phyloP scores from a whole-genome alignment of 2,888 invertebrate species.

The Scaptomyza flava region DNA sequence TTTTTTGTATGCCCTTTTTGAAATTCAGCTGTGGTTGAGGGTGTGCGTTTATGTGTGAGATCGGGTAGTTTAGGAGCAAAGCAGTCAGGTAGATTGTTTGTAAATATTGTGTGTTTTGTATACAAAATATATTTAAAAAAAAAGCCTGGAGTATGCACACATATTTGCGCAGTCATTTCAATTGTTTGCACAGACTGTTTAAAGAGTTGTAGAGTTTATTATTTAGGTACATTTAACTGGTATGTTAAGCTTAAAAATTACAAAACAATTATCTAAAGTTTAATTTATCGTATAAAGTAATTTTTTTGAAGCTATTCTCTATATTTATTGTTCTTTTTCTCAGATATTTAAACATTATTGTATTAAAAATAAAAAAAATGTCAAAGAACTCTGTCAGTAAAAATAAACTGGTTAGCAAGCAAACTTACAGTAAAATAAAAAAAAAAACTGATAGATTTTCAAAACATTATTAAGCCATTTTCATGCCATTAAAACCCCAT shows the following conservation, averaged over 20 bases:
- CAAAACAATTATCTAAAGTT: too few relatives aligned
- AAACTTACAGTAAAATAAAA: too few relatives aligned
- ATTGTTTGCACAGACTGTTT: conserved; percentile 14
- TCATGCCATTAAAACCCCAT: not conserved
- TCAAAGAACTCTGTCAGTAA: not conserved
- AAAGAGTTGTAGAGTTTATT: conserved; percentile 8
- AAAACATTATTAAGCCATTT: not conserved
- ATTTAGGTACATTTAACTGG: not conserved
- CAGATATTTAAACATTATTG: not conserved
- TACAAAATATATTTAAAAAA: not conserved
- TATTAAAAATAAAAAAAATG: not conserved
- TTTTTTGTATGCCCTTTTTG: conserved; percentile 24
- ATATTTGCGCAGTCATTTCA: conserved; percentile 13
- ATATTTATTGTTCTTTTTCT: too few relatives aligned
- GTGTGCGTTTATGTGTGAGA: conserved; percentile 3
- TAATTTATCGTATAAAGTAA: too few relatives aligned
- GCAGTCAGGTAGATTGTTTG: conserved; percentile 19
- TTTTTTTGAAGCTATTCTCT: too few relatives aligned
- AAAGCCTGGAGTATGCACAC: not conserved
- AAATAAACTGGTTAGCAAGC: too few relatives aligned
- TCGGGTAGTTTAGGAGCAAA: conserved; percentile 33
- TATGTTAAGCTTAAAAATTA: too few relatives aligned
- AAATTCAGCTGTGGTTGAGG: conserved; percentile 51
- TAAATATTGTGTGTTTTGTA: conserved; percentile 31
- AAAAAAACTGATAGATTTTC: not conserved